phyloP scores from a whole-genome alignment of 2,113 vertebrate species.

The Motacilla tschutschensis region DNA sequence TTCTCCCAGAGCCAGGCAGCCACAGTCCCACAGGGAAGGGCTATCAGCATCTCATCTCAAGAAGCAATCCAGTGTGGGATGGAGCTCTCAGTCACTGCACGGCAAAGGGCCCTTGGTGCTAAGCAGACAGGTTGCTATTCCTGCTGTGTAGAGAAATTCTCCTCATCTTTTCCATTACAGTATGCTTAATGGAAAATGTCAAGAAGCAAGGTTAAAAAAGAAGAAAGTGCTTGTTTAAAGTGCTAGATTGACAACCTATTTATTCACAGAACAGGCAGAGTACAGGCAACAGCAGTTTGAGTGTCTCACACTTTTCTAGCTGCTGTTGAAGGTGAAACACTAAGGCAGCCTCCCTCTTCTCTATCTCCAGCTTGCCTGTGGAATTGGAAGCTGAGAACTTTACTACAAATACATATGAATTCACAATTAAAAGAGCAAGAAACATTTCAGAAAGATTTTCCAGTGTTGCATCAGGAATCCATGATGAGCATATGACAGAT shows the following conservation, averaged over 20 bases:
- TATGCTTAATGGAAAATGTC: conserved; percentile 54
- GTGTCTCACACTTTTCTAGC: not conserved
- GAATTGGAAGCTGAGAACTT: not conserved
- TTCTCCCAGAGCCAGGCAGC: not conserved
- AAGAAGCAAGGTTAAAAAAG: conserved; percentile 36
- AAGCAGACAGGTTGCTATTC: conserved; percentile 37
- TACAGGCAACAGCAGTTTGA: not conserved
- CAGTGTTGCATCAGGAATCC: not conserved
- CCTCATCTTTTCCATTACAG: conserved; percentile 31
- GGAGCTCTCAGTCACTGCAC: not conserved
- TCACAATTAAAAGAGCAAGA: conserved; percentile 19
- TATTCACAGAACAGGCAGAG: conserved; percentile 38
- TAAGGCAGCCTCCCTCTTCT: not conserved
- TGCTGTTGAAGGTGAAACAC: not conserved
- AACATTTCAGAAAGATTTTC: not conserved
- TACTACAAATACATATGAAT: not conserved
- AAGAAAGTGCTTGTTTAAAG: conserved; percentile 45
- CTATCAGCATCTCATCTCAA: not conserved
- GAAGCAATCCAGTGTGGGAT: not conserved
- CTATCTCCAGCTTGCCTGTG: not conserved
- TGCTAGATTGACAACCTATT: conserved; percentile 45
- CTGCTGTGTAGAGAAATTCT: not conserved
- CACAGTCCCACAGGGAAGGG: not conserved
- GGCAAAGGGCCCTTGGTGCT: conserved; percentile 1
- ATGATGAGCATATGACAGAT: not conserved